Base-by-base conservation (phyloP, 2,888 invertebrate species). In the Acanthosepion lycidas region DNA sequence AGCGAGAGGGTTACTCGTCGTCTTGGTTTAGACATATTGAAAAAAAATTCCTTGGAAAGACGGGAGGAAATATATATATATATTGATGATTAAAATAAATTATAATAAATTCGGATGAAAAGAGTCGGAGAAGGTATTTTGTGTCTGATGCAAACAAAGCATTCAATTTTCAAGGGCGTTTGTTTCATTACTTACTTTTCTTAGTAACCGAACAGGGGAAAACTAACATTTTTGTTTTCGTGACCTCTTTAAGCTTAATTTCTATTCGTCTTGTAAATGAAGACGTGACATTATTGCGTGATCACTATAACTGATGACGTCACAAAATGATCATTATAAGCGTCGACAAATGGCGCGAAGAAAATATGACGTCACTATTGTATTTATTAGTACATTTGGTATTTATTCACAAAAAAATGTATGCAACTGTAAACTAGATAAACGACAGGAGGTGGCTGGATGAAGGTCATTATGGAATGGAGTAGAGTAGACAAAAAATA, bases 251-350 rank as follows among this genome's bases (percentile, higher is more conserved):
- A 59, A 59, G 6, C 6, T 20, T 18, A 55, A 55, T 55, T 55
- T 18, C 5, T 15, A 8, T 78, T 33, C n/a, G 33, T n/a, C 15
- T n/a, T 9, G 78, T 2, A 78, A n/a, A 78, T 78, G 59, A 78
- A n/a, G 78, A 78, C 33, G 23, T 6, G 78, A 78, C 0, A 78
- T 78, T 78, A 28, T 78, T 78, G n/a, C n/a, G n/a, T n/a, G n/a
- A 78, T 78, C 78, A 78, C n/a, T 78, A 78, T 78, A 59, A 78
- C n/a, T n/a, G 78, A 78, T 78, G 78, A 78, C 78, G 78, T 78
- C 78, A 78, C 78, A 78, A 78, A 78, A n/a, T n/a, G n/a, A n/a
- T n/a, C 78, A 78, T 78, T n/a, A 59, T 59, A 78, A 78, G 33
- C 33, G 78, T n/a, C 5, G 12, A 33, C n/a, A 59, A 78, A 78